Base-by-base conservation (phyloP, 2,888 invertebrate species). In the Melangyna quadrimaculata region DNA sequence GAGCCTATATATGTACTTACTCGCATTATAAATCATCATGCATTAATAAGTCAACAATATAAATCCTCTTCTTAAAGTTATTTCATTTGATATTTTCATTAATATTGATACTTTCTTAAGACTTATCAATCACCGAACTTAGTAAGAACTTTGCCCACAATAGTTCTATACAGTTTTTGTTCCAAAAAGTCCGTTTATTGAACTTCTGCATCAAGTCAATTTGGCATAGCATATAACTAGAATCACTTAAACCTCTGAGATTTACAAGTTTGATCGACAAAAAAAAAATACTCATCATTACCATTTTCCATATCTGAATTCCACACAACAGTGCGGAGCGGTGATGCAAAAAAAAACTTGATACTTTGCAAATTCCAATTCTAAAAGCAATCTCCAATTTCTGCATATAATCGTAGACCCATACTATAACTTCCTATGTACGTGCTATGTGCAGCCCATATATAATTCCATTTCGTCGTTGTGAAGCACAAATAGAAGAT, bases 401-500 rank as follows among this genome's bases (percentile, higher is more conserved):
- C 45, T 59, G 45, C 57, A 45, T 45, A 22, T 22, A n/a, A n/a
- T n/a, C n/a, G n/a, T n/a, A 14, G 43, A 14, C 22, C 19, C 17
- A 24, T 24, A 8, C 2, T 27, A 35, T 3, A 7, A 24, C n/a
- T n/a, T 3, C 22, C 7, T n/a, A 53, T 8, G n/a, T n/a, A n/a
- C 4, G 1, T 17, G 22, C 53, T 35, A 37, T 51, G 72, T 61
- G 48, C 24, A 73, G 32, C 55, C 59, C 70, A 51, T 71, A 71
- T 75, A 81, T 81, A 81, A 81, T 81, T 73, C 73, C 57, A 53
- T 61, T 79, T 59, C 75, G 63, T 69, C 71, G 79, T 75, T 48
- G 12, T 35, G 14, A 5, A 45, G 40, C 63, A 32, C 81, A 81
- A 86, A 81, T 73, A 77, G 73, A 81, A 86, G 78, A 81, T 86